Conservation (phyloP, 2,113 vertebrate genomes). For the Meriones unguiculatus region DNA sequence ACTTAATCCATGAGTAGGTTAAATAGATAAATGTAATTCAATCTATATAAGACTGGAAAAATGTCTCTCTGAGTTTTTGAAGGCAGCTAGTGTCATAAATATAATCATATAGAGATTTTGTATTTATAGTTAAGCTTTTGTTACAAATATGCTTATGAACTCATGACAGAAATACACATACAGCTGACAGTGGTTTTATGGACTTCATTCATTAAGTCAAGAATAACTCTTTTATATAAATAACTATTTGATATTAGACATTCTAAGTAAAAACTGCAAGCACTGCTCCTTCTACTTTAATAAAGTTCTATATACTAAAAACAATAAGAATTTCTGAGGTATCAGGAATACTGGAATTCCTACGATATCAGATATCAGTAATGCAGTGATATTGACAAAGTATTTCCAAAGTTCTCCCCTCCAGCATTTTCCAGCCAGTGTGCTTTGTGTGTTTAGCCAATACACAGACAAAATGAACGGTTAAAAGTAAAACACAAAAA, state of each 20-base stretch:
- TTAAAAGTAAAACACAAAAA: background rate
- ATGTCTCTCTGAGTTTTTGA: background rate
- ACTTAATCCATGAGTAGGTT: background rate
- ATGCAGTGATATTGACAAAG: background rate
- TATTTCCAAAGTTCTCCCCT: background rate
- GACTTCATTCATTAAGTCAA: background rate
- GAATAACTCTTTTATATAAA: background rate
- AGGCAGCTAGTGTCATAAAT: background rate
- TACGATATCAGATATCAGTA: too few species aligned
- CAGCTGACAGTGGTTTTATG: conserved; percentile 12
- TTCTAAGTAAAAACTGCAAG: background rate
- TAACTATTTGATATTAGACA: conserved; percentile 25
- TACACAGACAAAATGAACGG: background rate
- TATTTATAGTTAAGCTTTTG: background rate
- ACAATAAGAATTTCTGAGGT: conserved; percentile 33
- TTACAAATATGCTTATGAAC: background rate
- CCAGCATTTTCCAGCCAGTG: background rate
- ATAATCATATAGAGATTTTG: background rate
- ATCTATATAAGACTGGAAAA: background rate
- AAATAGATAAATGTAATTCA: background rate
- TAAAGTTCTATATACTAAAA: background rate
- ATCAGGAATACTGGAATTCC: background rate
- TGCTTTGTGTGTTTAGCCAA: background rate
- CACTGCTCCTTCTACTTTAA: conserved; percentile 7
- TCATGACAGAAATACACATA: background rate